Conservation (phyloP, 2,113 vertebrate species). For the Suncus etruscus region DNA sequence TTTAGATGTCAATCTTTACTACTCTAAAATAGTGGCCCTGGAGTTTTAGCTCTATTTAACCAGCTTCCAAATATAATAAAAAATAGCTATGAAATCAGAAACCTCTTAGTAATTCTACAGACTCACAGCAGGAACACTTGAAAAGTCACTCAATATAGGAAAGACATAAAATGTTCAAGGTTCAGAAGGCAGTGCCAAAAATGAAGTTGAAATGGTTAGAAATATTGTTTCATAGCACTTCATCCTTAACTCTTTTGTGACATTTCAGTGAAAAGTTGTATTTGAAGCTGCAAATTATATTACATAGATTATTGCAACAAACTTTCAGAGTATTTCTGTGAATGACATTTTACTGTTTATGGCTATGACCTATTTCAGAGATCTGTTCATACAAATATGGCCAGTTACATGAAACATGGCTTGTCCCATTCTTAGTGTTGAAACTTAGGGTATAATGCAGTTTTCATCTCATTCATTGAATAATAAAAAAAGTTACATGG, state of each 20-base stretch:
- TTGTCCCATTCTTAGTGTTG: neutral
- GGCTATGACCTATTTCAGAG: neutral
- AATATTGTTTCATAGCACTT: conserved; percentile 68
- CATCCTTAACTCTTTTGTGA: conserved; percentile 66
- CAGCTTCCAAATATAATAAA: conserved; percentile 80
- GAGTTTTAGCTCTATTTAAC: conserved; percentile 80
- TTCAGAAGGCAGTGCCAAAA: conserved; percentile 69
- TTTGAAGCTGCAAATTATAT: conserved; percentile 35
- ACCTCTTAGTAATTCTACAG: conserved; percentile 80
- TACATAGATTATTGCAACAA: neutral
- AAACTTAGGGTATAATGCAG: neutral
- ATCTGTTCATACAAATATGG: neutral
- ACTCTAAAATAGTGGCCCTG: conserved; percentile 77
- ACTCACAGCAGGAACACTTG: conserved; percentile 75
- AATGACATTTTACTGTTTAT: neutral
- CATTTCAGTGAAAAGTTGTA: conserved; percentile 28
- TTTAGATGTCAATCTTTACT: conserved; percentile 82
- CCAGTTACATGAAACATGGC: neutral
- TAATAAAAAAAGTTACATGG: neutral
- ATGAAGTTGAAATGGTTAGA: conserved; percentile 61
- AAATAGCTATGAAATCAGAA: conserved; percentile 83
- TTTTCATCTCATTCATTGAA: neutral
- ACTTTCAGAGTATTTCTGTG: neutral
- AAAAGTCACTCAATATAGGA: conserved; percentile 77
- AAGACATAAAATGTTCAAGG: conserved; percentile 74